phyloP scores from a whole-genome alignment of 30 jellyfish, hydroid and myxozoan genomes.

The Rhopilema esculentum region DNA sequence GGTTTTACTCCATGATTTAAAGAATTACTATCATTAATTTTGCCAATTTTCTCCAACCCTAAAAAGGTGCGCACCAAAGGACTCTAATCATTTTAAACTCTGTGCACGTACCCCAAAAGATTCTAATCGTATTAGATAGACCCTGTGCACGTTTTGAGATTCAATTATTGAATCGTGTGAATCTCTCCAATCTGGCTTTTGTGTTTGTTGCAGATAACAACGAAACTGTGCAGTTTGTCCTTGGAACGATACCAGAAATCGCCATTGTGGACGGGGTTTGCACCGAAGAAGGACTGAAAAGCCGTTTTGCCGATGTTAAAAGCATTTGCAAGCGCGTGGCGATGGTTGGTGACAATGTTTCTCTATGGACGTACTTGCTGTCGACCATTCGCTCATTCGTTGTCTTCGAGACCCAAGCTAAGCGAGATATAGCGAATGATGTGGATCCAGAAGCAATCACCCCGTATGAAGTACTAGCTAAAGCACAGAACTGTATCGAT shows the following conservation, averaged over 20 bases:
- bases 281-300: constrained; percentile 75
- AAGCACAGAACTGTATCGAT: constrained; percentile 78
- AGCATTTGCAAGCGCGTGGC: constrained; percentile 87
- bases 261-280: constrained; percentile 83
- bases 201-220: constrained; percentile 48
- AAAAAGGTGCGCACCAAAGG: no score
- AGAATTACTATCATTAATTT: background rate
- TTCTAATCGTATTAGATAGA: no score
- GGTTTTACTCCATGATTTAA: background rate
- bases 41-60: background rate
- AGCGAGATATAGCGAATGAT: constrained; percentile 46
- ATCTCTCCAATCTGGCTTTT: background rate
- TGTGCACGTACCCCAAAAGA: no score
- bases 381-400: constrained; percentile 79
- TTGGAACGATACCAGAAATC: constrained; percentile 80
- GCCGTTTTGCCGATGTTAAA: constrained; percentile 79
- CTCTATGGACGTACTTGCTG: constrained; percentile 72
- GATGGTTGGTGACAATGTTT: constrained; percentile 79
- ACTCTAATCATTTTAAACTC: no score
- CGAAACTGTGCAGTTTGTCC: constrained; percentile 57
- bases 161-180: background rate
- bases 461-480: constrained; percentile 87
- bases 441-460: constrained; percentile 71
- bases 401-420: constrained; percentile 65
- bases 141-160: no score